These are phyloP conservation scores for Holcopasites calliopsidis DNA, from an alignment of 1,140 invertebrate genomes.

Conservation along the genomic window DNA sequence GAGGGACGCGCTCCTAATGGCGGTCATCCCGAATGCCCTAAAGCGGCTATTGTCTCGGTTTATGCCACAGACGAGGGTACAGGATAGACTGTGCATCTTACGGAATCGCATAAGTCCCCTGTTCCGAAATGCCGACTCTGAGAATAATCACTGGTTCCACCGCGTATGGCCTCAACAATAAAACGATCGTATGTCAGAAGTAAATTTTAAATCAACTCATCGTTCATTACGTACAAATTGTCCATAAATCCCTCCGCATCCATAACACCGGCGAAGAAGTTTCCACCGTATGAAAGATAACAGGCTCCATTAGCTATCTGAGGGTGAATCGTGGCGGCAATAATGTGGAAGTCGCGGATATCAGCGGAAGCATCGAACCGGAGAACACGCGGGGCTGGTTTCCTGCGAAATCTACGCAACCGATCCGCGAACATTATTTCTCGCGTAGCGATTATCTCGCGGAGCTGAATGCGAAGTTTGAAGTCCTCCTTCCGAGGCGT, in stretches of 20 bases:
- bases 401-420: conserved; percentile 30
- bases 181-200: too few species aligned
- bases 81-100: too few species aligned
- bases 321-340: not conserved
- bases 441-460: conserved; percentile 52
- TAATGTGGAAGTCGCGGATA: conserved; percentile 18
- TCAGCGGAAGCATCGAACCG: conserved; percentile 50
- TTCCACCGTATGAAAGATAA: conserved; percentile 9
- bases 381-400: conserved; percentile 46
- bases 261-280: conserved; percentile 24
- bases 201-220: too few species aligned
- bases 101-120: too few species aligned
- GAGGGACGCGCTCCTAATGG: conserved; percentile 60
- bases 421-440: conserved; percentile 50
- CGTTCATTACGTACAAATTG: too few species aligned
- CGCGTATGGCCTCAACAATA: too few species aligned
- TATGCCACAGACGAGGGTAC: too few species aligned
- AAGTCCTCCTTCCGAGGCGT: conserved; percentile 35
- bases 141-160: too few species aligned
- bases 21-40: conserved; percentile 56
- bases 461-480: conserved; percentile 11
- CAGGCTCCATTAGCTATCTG: not conserved
- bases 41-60: conserved; percentile 70
- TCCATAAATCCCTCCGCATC: too few species aligned
- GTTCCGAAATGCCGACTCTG: too few species aligned